Conservation (phyloP, 2,113 vertebrate species). For the Epinephelus fuscoguttatus region DNA sequence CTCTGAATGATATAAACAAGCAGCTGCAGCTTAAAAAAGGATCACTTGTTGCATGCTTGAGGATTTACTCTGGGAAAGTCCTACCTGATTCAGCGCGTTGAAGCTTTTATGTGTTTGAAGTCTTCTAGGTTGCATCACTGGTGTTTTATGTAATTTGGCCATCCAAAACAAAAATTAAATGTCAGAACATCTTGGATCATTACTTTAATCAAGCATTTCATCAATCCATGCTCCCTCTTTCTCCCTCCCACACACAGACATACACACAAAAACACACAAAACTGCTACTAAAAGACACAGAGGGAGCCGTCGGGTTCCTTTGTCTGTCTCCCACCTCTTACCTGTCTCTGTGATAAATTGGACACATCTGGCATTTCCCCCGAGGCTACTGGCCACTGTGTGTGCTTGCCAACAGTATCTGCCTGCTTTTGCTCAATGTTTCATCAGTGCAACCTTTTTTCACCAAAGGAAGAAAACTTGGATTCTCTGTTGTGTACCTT, state of each 20-base stretch:
- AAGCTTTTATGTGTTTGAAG: background rate
- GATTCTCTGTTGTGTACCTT: background rate
- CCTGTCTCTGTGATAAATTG: conserved; percentile 75
- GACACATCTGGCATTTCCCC: conserved; percentile 71
- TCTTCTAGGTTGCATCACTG: background rate
- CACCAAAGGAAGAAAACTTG: conserved; percentile 1
- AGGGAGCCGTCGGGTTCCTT: conserved; percentile 21
- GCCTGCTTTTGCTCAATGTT: conserved; percentile 48
- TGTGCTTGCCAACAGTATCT: conserved; percentile 65
- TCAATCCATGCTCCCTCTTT: background rate
- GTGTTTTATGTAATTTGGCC: background rate
- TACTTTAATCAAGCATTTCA: conserved; percentile 24
- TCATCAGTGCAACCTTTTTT: conserved; percentile 37
- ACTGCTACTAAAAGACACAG: conserved; percentile 12
- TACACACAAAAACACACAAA: conserved; percentile 15
- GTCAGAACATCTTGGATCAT: conserved; percentile 11
- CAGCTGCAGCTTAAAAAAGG: conserved; percentile 20
- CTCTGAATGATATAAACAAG: background rate
- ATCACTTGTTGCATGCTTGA: background rate
- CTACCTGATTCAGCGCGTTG: conserved; percentile 24
- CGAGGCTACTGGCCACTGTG: conserved; percentile 40
- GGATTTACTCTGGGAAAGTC: conserved; percentile 6
- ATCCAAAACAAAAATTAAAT: background rate
- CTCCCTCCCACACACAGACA: conserved; percentile 14
- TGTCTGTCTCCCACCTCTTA: conserved; percentile 61